Percentiles rank a stretch among this genome's conserved stretches.
phyloP scores from a whole-genome alignment of 2,113 vertebrate genomes.

The Caranx ignobilis region DNA sequence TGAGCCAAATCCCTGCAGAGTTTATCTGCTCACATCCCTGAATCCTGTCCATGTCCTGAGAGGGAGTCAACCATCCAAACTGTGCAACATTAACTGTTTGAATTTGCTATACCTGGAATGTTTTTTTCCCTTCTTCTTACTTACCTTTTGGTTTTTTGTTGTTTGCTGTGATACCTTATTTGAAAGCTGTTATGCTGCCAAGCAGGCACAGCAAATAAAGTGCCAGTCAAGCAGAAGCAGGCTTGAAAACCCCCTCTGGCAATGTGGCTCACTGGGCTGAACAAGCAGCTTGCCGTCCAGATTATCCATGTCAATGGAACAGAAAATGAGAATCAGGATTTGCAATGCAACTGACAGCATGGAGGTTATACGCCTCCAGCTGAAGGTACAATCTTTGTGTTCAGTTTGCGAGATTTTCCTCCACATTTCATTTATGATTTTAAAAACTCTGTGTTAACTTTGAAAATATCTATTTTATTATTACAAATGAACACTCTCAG shows the following conservation, averaged over 20 bases:
- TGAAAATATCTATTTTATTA: neutral
- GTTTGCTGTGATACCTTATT: slow-evolving; percentile 26
- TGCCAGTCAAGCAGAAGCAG: slow-evolving; percentile 64
- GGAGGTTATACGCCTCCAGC: slow-evolving; percentile 19
- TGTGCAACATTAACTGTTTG: slow-evolving; percentile 1
- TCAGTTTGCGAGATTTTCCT: neutral
- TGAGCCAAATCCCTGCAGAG: slow-evolving; percentile 27
- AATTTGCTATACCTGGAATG: neutral
- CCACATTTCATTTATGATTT: neutral
- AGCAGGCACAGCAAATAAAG: slow-evolving; percentile 58
- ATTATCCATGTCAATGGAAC: slow-evolving; percentile 68
- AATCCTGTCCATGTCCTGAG: slow-evolving; percentile 22
- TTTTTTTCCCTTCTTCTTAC: neutral
- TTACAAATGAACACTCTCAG: neutral
- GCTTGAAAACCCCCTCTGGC: slow-evolving; percentile 54
- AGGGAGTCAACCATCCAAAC: slow-evolving; percentile 5
- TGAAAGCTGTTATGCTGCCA: slow-evolving; percentile 38
- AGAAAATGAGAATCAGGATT: slow-evolving; percentile 64
- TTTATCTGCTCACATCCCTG: slow-evolving; percentile 25
- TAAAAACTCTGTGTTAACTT: neutral
- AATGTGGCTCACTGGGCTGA: slow-evolving; percentile 55
- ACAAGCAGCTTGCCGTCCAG: slow-evolving; percentile 55
- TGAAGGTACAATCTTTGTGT: neutral
- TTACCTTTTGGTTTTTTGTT: slow-evolving; percentile 22
- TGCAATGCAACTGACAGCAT: slow-evolving; percentile 52